A percentile compares a stretch with the other conserved stretches of the same genome.
These are phyloP conservation scores for Perca flavescens DNA, from an alignment of 2,113 vertebrate species.

Conservation along the genomic window DNA sequence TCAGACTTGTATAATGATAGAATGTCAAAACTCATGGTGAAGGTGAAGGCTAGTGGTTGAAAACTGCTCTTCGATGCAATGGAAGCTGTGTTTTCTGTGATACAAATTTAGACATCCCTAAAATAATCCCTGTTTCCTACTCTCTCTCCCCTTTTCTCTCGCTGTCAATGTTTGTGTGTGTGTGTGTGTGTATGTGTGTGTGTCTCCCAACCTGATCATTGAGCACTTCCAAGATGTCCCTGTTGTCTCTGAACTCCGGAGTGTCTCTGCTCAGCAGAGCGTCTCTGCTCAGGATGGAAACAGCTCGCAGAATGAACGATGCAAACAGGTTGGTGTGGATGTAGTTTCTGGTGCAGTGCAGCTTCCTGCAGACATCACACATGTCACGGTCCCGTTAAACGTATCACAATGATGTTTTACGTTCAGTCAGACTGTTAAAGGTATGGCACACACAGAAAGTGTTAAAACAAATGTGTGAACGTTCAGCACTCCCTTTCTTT, in stretches of 20 bases:
- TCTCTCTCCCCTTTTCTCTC: background rate
- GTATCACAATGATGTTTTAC: background rate
- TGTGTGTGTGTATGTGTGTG: too few relatives aligned
- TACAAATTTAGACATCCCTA: background rate
- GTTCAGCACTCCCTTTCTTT: background rate
- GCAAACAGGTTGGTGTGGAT: constrained; percentile 89
- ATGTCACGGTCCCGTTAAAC: background rate
- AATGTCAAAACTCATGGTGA: background rate
- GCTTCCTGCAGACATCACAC: constrained; percentile 19
- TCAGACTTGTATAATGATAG: background rate
- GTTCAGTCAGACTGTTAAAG: background rate
- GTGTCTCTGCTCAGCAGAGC: constrained; percentile 74
- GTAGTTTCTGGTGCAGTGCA: constrained; percentile 2
- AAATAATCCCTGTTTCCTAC: background rate
- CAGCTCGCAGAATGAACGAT: constrained; percentile 91
- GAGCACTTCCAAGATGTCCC: background rate
- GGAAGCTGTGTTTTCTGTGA: background rate
- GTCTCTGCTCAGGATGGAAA: constrained; percentile 91
- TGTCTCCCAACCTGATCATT: constrained; percentile 11
- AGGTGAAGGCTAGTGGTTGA: background rate
- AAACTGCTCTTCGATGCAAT: background rate
- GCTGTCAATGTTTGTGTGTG: background rate
- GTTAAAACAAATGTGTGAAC: background rate
- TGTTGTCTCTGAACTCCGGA: constrained; percentile 49
- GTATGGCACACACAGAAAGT: background rate